Base-by-base conservation (phyloP, 2,113 vertebrate species). In the Passer montanus region DNA sequence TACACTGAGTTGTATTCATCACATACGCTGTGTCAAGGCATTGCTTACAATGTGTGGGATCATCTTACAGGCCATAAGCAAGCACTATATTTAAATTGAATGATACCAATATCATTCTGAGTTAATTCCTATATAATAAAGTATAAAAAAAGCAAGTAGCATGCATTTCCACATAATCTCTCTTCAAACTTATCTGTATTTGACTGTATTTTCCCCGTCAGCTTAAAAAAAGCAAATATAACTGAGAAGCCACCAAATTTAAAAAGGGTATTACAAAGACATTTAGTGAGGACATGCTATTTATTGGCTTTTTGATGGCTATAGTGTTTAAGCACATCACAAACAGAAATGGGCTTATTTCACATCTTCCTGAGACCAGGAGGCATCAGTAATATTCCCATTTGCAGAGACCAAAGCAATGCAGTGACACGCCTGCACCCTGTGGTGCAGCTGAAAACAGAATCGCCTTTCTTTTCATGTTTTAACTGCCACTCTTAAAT, bases 101-200 rank as follows among this genome's bases (percentile, higher is more conserved):
- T 44, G 76, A 94, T 94, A 90, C 87, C 94, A 55, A 66, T 94
- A 92, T 67, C 70, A 73, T 90, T 95, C 68, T 43, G 69, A 84
- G 82, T 96, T 96, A 94, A 96, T 95, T 96, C 95, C 95, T 92
- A 52, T 19, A 96, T 87, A 91, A 96, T 81, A 93, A 92, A 86
- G 85, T 84, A 93, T 64, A 43, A 93, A 93, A 93, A 93, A 96
- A 86, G 52, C 76, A 93, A 95, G 83, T 64, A 75, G 76, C 73
- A 90, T 79, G 88, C 58, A 90, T 95, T 97, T 89, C 68, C 73
- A 90, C 69, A 72, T 94, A 96, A 96, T 92, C 76, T 95, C 86
- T 94, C 73, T 90, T 96, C 56, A 92, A 94, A 94, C 77, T 78
- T 92, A 92, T 81, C 90, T 84, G 69, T 90, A 39, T 95, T 90